These are phyloP conservation scores for Rhynchotus rufescens DNA, from an alignment of 2,797 vertebrate species.

Conservation along the genomic window DNA sequence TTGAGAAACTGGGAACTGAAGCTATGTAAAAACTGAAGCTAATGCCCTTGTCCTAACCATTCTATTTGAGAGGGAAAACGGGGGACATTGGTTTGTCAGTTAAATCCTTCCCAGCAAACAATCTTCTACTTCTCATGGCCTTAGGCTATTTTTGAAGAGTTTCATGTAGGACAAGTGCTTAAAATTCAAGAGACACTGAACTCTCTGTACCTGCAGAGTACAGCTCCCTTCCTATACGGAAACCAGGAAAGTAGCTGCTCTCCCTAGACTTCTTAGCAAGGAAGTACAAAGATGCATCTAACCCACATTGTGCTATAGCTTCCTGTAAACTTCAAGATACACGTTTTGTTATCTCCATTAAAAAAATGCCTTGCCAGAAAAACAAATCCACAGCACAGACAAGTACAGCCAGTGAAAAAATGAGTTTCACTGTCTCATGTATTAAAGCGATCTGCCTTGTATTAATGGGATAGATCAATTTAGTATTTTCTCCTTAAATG, in stretches of 20 bases:
- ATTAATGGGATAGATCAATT: background rate
- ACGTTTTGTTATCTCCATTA: background rate
- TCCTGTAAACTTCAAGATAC: background rate
- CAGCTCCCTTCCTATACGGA: background rate
- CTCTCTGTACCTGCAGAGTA: background rate
- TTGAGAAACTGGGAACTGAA: background rate
- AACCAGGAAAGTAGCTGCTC: background rate
- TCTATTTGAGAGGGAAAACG: background rate
- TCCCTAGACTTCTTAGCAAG: background rate
- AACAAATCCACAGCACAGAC: conserved; percentile 2
- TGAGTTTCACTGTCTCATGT: background rate
- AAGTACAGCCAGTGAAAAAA: background rate
- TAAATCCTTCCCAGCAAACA: background rate
- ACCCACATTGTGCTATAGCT: background rate
- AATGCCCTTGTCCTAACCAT: background rate
- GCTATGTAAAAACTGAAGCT: background rate
- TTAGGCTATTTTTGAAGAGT: conserved; percentile 3
- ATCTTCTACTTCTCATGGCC: background rate
- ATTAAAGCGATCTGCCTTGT: background rate
- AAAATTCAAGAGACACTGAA: background rate
- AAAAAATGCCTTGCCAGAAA: background rate
- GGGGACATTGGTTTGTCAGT: background rate
- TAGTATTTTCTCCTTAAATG: background rate
- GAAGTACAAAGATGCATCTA: background rate
- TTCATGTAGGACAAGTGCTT: background rate